These are phyloP conservation scores for Lonchura striata DNA, from an alignment of 2,113 vertebrate genomes.

Conservation along the genomic window DNA sequence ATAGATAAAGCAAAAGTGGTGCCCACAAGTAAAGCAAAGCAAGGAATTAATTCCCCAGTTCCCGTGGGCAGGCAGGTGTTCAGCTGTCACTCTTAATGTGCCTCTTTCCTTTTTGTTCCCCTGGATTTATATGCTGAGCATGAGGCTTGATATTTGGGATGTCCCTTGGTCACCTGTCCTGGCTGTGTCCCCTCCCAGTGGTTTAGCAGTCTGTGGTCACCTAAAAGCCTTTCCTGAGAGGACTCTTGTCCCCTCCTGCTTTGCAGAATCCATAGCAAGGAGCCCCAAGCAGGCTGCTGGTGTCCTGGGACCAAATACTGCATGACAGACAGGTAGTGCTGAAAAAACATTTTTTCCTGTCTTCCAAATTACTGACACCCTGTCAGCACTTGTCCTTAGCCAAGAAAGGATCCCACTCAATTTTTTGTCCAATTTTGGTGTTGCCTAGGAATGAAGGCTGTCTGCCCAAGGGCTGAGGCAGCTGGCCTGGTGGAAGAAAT, in stretches of 20 bases:
- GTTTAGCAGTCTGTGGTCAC: not conserved
- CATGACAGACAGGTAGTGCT: not conserved
- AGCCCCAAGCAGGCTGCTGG: not conserved
- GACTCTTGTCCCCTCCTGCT: not conserved
- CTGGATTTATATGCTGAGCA: not conserved
- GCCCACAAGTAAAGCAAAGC: not conserved
- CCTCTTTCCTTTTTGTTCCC: not conserved
- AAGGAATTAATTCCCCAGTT: not conserved
- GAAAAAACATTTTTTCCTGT: not conserved
- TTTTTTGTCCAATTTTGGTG: not conserved
- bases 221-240: not conserved
- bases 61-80: not conserved
- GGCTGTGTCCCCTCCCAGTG: not conserved
- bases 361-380: not conserved
- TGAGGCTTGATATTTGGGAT: not conserved
- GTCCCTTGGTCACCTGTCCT: not conserved
- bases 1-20: not conserved
- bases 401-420: not conserved
- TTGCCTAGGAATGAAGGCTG: not conserved
- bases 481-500: not conserved
- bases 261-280: not conserved
- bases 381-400: not conserved
- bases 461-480: not conserved
- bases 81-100: not conserved
- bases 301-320: not conserved